Evolutionary conservation across 2,888 invertebrate genomes (phyloP), one percentile per base, ranked within the genome.

Genomic region (Acrobasis repandana): DNA sequence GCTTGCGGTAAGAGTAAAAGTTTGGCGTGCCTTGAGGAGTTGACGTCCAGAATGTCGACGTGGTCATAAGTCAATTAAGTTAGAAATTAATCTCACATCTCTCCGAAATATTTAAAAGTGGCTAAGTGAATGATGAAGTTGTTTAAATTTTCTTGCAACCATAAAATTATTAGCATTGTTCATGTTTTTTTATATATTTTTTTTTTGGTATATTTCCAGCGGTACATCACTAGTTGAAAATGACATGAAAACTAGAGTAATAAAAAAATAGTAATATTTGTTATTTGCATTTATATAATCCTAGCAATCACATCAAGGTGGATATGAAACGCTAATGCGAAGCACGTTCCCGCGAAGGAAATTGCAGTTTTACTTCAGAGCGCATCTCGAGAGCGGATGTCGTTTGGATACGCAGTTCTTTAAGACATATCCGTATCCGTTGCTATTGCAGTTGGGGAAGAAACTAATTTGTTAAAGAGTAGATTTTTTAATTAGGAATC

Each of bases 301-400:
- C 14, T n/a, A 43, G 11, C 43, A 43, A n/a, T n/a, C 43, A 2
- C 4, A 43, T 38, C 3, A 11, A 38, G 10, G 11, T 38, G 10
- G 14, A 38, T 14, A 38, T 14, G 38, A 3, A 14, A 11, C 11
- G 11, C 14, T 43, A n/a, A 51, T 34, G 33, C 33, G n/a, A 33
- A 33, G 34, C 36, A 54, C 36, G 34, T 34, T 16, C 16, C 36
- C 11, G 20, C 38, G 34, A 56, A 51, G 66, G 66, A 66, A 61
- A 63, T 63, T 61, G 62, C 49, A 61, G 62, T 62, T 65, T 63
- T 58, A 52, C 56, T 38, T 16, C 60, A 52, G 61, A 61, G 36
- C 28, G 46, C 48, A 50, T 43, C 34, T 51, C 62, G 36, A 47
- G 36, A 47, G 33, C 43, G 62, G 66, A 60, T 63, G 60, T 59